phyloP scores from a whole-genome alignment of 1,140 invertebrate species.

The Panagrolaimus sp. region DNA sequence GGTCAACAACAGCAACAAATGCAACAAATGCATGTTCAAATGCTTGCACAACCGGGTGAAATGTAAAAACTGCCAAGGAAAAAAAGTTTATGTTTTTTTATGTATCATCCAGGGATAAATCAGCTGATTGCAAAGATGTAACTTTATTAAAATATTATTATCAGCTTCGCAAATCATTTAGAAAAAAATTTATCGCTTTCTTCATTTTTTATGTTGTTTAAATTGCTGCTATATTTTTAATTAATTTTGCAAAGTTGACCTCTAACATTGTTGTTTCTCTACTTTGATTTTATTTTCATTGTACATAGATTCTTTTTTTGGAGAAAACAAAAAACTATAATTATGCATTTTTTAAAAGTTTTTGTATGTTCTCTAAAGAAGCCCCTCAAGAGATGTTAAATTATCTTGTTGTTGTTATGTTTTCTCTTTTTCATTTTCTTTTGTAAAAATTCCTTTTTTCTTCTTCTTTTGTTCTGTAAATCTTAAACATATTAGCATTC shows the following conservation, averaged over 20 bases:
- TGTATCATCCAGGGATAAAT: no score
- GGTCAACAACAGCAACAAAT: constrained; percentile 13
- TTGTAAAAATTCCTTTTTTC: neutral
- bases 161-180: no score
- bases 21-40: constrained; percentile 16
- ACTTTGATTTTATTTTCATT: neutral
- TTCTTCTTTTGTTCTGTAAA: neutral
- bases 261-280: neutral
- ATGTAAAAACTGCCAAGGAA: neutral
- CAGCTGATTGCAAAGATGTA: no score
- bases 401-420: constrained; percentile 1
- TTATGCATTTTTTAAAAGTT: constrained; percentile 5
- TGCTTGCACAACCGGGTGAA: constrained; percentile 16
- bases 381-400: neutral
- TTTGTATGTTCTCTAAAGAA: neutral
- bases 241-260: no score
- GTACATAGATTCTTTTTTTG: constrained; percentile 6
- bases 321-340: neutral
- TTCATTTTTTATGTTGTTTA: no score
- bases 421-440: constrained; percentile 8
- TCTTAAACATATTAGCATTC: neutral
- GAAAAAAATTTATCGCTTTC: no score
- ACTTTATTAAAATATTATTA: no score
- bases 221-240: no score
- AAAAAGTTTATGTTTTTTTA: no score